phyloP scores from a whole-genome alignment of 2,797 vertebrate species.

The Thalassophryne amazonica region DNA sequence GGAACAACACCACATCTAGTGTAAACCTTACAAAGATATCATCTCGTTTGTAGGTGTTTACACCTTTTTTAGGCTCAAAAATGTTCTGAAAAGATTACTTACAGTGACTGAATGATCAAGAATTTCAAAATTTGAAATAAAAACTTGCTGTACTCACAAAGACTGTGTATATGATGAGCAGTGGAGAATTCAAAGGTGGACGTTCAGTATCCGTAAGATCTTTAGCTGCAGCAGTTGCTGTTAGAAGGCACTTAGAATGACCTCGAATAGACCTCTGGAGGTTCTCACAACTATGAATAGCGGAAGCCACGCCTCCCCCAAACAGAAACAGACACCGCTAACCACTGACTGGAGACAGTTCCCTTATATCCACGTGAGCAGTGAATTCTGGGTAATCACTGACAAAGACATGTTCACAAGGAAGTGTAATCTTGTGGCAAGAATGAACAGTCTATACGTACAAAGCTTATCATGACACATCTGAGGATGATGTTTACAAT shows the following conservation, averaged over 20 bases:
- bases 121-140: neutral
- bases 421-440: slow-evolving; percentile 8
- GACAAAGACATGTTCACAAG: no score
- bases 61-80: no score
- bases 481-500: neutral
- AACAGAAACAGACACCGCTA: slow-evolving; percentile 50
- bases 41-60: no score
- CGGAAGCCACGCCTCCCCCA: slow-evolving; percentile 58
- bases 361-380: neutral
- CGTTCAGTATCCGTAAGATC: slow-evolving; percentile 30
- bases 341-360: slow-evolving; percentile 15
- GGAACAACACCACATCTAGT: no score
- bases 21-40: no score
- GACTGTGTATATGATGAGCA: slow-evolving; percentile 15
- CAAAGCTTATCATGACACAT: slow-evolving; percentile 29
- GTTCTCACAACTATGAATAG: slow-evolving; percentile 78
- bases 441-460: neutral
- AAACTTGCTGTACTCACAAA: slow-evolving; percentile 54
- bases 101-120: neutral
- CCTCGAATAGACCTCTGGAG: slow-evolving; percentile 69
- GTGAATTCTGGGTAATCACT: no score
- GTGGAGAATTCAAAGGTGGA: slow-evolving; percentile 1
- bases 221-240: slow-evolving; percentile 42
- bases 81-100: no score
- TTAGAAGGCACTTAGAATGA: slow-evolving; percentile 52